phyloP scores from a whole-genome alignment of 2,113 vertebrate species.

The Electrona antarctica region DNA sequence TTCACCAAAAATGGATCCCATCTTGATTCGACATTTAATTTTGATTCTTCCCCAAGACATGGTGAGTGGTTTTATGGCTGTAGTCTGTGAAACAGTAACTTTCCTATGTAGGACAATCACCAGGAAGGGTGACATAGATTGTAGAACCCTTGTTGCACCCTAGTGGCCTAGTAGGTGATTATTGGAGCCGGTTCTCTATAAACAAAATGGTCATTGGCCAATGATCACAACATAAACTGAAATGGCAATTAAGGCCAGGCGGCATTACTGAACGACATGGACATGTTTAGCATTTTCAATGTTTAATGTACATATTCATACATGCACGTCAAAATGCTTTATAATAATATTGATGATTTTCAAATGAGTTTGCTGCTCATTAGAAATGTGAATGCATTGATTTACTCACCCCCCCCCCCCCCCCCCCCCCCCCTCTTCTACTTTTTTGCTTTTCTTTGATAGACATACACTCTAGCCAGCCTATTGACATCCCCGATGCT shows the following conservation, averaged over 20 bases:
- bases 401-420: not conserved
- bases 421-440: not conserved
- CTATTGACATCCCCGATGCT: slow-evolving; percentile 96
- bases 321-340: too few species aligned
- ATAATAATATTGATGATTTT: too few species aligned
- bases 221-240: not conserved
- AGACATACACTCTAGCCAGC: slow-evolving; percentile 93
- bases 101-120: not conserved
- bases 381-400: slow-evolving; percentile 9
- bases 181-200: not conserved
- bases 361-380: not conserved
- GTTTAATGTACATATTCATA: too few species aligned
- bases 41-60: slow-evolving; percentile 86
- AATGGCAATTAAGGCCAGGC: not conserved
- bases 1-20: slow-evolving; percentile 83
- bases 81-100: not conserved
- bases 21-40: slow-evolving; percentile 87
- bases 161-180: not conserved
- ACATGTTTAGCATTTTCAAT: not conserved
- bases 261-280: not conserved
- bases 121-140: not conserved
- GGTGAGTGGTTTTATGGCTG: slow-evolving; percentile 75
- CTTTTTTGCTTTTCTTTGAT: slow-evolving; percentile 6
- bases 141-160: not conserved
- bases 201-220: not conserved